Conservation (phyloP, 2,888 invertebrate species). For the Eupithecia exiguata region DNA sequence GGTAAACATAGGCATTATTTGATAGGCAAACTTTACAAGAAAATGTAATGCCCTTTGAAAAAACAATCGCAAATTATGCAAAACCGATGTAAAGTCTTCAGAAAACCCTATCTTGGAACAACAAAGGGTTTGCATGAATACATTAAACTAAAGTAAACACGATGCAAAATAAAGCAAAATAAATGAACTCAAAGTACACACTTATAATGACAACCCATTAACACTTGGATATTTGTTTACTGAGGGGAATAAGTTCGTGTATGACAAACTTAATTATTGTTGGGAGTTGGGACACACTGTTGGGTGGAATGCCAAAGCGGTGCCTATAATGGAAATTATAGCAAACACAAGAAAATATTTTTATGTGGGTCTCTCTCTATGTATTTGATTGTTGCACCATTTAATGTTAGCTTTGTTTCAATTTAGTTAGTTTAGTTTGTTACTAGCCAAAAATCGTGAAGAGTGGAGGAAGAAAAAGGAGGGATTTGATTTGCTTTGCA, state of each 20-base stretch:
- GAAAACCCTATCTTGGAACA: conserved; percentile 25
- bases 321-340: not conserved
- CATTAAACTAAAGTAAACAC: conserved; percentile 35
- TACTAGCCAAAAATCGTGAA: not conserved
- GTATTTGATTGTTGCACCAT: not conserved
- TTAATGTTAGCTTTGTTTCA: no score
- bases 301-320: not conserved
- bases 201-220: conserved; percentile 56
- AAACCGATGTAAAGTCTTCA: conserved; percentile 20
- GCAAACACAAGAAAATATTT: not conserved
- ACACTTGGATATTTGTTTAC: conserved; percentile 62
- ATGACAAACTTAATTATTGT: conserved; percentile 58
- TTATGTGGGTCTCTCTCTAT: not conserved
- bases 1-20: not conserved
- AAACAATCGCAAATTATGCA: conserved; percentile 22
- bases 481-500: not conserved
- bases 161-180: conserved; percentile 41
- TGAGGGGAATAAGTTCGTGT: conserved; percentile 56
- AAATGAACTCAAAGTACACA: conserved; percentile 36
- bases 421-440: no score
- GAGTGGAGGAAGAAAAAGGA: not conserved
- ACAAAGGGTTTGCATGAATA: conserved; percentile 35
- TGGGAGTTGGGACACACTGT: conserved; percentile 37
- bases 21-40: not conserved
- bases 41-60: not conserved